Base-by-base conservation (phyloP, 2,888 invertebrate species). In the Autographa pulchrina region DNA sequence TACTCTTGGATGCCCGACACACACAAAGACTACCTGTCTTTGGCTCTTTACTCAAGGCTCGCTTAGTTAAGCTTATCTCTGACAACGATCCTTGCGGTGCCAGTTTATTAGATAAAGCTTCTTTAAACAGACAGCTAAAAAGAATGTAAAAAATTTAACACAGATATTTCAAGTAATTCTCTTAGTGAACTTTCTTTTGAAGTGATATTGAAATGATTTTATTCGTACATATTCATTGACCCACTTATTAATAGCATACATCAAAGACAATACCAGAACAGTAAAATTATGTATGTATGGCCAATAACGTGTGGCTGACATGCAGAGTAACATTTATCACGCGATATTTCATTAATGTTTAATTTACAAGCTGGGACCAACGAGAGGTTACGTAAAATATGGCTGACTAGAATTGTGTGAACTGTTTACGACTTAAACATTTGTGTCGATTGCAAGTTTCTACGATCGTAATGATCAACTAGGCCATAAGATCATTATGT, bases 301-400 rank as follows among this genome's bases (percentile, higher is more conserved):
- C 68, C 65, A 74, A 75, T 78, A 82, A 75, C 74, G 72, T 81
- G 79, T 74, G 63, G 71, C 66, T 70, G 81, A 67, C 81, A 74
- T 72, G 67, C 74, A 77, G 70, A 84, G 80, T 78, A 77, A 58
- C 62, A 68, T 59, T 72, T 77, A 83, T 75, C 86, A 86, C 81
- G 88, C 85, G 80, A 86, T 80, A 72, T 38, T 71, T 75, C 68
- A 77, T 80, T 80, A 72, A 71, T 75, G 65, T 71, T 68, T 59
- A 65, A 52, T 68, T 74, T 67, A 66, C 80, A 43, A 70, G 60
- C 68, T 65, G 54, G 67, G 18, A 13, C 43, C 31, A 54, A 56
- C 16, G 16, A 60, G 62, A 70, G 58, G 62, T 67, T 68, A 63
- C 20, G 32, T 70, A 59, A 59, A 74, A 65, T 56, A 66, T 77